Conservation (phyloP, 1,140 invertebrate genomes). For the Solenopsis fugax region DNA sequence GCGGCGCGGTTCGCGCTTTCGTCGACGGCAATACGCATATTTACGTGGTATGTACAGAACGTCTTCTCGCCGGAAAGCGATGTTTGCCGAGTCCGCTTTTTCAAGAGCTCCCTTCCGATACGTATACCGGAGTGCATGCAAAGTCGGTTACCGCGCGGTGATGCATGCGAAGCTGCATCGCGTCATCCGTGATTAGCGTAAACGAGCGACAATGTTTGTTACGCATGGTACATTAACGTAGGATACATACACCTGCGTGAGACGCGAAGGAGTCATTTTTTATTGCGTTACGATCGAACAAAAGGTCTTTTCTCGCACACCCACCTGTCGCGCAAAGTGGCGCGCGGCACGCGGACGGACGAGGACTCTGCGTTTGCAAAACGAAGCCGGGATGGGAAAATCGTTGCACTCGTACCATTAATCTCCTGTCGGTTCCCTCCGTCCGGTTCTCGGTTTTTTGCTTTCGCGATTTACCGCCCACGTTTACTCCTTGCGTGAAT, state of each 20-base stretch:
- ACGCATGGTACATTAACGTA: constrained; percentile 10
- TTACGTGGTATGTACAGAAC: constrained; percentile 34
- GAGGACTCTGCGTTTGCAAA: neutral
- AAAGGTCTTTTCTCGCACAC: neutral
- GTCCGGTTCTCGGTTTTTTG: neutral
- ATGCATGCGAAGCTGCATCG: neutral
- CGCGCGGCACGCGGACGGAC: neutral
- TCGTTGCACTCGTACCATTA: neutral
- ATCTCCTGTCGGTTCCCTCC: neutral
- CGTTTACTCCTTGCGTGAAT: constrained; percentile 16
- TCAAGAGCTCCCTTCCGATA: constrained; percentile 30
- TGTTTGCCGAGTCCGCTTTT: constrained; percentile 27
- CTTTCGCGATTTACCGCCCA: constrained; percentile 17
- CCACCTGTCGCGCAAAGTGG: neutral
- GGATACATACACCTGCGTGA: neutral
- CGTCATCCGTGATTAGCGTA: constrained; percentile 14
- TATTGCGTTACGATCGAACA: neutral
- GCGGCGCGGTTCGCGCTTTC: neutral
- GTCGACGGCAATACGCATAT: neutral
- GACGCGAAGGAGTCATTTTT: neutral
- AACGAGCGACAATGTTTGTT: constrained; percentile 8
- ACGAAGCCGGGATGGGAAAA: neutral
- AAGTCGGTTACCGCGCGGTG: constrained; percentile 36
- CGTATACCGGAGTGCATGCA: neutral
- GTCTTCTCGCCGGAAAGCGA: neutral